Base-by-base conservation (phyloP, 1,140 invertebrate species). In the Lysiphlebus fabarum region DNA sequence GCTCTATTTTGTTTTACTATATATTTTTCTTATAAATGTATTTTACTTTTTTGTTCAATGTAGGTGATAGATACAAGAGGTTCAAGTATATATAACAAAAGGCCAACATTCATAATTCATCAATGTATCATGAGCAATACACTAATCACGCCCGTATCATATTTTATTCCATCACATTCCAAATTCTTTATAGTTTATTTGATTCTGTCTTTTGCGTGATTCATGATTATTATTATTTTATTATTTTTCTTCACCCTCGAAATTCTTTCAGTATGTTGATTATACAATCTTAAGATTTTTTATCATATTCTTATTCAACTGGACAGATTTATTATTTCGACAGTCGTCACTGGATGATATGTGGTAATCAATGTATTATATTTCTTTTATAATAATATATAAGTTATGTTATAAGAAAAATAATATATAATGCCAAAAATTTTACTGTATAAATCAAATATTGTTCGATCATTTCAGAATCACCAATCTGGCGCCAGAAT, bases 121-220 rank as follows among this genome's bases (percentile, higher is more conserved):
- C 62, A 64, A 58, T 45, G 56, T 54, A 40, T 7, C 7, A 40
- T 40, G 17, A 55, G 48, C 59, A 55, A 64, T 64, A 58, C 33
- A 38, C 62, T 59, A 64, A 64, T 64, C 62, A 64, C 61, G 36
- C 53, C 45, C 41, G 40, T 42, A 64, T 61, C 62, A 64, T 64
- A 63, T 64, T 64, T 64, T 64, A 64, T 64, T 64, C 59, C 44
- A n/a, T 34, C 54, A 45, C 58, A 37, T 38, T 44, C 37, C 42
- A 51, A n/a, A 45, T 5, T 36, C 12, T n/a, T 34, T 50, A n/a
- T 17, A 58, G 7, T 8, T 38, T 10, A 26, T 4, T 26, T 4
- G 17, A 26, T 26, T 26, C 17, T 26, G 17, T 26, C 48, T 42
- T 26, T 8, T 58, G 56, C 56, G 56, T 53, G 58, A 53, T 49